Evolutionary conservation across 2,888 invertebrate genomes (phyloP), one percentile per base, ranked within the genome.

Genomic region (Mesopsocus fuscifrons): DNA sequence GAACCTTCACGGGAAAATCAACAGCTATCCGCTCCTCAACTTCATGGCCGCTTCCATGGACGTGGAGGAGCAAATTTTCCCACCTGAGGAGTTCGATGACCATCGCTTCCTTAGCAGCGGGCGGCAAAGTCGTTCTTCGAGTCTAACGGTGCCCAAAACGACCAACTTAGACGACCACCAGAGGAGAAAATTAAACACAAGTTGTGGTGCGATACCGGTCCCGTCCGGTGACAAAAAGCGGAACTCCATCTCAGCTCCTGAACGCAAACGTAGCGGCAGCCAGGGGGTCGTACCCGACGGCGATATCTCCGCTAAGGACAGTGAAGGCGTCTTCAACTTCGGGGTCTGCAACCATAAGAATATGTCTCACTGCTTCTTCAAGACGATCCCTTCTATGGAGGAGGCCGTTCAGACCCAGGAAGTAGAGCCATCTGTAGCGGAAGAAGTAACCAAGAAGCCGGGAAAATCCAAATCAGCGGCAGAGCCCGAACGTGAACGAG

Each of bases 401-500:
- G 21, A 21, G 17, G 17, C 21, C 9, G 20, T 18, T 38, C 17
- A 38, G n/a, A n/a, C 15, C 5, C 5, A 20, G 5, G 17, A 18
- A 6, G 38, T 9, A 4, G 17, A 33, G 15, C 15, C 15, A 33
- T 16, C 16, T 17, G 33, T 16, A 15, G 33, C 15, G 6, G 33
- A 33, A 9, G 38, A 38, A 5, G 21, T 18, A 38, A 6, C n/a
- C 6, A 38, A 38, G 20, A 38, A 38, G n/a, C n/a, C 38, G 3
- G 38, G 38, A 20, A 63, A 64, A 51, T 60, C 65, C 4, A 65
- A 65, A 49, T 66, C 66, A 47, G 67, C 67, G 30, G 66, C 59
- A 49, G 66, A 66, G 52, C 65, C 66, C 1, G 67, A 68, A 53
- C 55, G 66, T 8, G 67, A 66, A 52, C 55, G 65, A 43, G 66